Percentiles rank a stretch among this genome's conserved stretches.
These are phyloP conservation scores for Drosophila koepferae DNA, from an alignment of 2,888 invertebrate genomes.

Conservation along the genomic window DNA sequence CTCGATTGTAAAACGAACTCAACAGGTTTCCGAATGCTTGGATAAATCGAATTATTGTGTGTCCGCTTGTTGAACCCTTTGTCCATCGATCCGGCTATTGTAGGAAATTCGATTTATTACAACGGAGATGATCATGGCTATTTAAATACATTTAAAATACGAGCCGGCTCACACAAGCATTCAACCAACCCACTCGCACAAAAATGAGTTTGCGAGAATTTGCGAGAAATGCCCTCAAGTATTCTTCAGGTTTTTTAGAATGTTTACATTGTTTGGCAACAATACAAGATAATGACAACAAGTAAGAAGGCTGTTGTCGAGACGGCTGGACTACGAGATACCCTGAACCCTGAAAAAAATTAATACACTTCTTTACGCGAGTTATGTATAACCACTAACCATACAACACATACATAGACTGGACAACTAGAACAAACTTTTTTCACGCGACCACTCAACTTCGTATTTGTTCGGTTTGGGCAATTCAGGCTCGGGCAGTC, in stretches of 20 bases:
- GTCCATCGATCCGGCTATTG: slow-evolving; percentile 31
- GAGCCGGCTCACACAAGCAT: slow-evolving; percentile 1
- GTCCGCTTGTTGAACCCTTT: slow-evolving; percentile 63
- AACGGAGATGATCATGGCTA: slow-evolving; percentile 58
- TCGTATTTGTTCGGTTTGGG: too few relatives aligned
- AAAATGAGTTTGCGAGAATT: slow-evolving; percentile 14
- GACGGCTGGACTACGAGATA: too few relatives aligned
- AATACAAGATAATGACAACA: not conserved
- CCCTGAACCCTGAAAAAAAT: too few relatives aligned
- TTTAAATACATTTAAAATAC: slow-evolving; percentile 45
- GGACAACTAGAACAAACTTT: too few relatives aligned
- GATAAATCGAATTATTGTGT: slow-evolving; percentile 17
- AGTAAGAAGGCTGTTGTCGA: too few relatives aligned
- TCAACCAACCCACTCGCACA: slow-evolving; percentile 20
- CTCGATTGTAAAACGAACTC: slow-evolving; percentile 3
- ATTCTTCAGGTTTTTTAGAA: not conserved
- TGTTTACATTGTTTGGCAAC: not conserved
- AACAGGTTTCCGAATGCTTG: not conserved
- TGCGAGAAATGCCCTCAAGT: slow-evolving; percentile 1
- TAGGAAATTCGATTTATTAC: slow-evolving; percentile 72
- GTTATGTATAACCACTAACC: too few relatives aligned
- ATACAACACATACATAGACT: too few relatives aligned
- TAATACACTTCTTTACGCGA: too few relatives aligned
- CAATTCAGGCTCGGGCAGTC: too few relatives aligned
- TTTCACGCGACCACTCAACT: too few relatives aligned